phyloP scores from a whole-genome alignment of 2,888 invertebrate genomes.

The Lasioglossum calceatum region DNA sequence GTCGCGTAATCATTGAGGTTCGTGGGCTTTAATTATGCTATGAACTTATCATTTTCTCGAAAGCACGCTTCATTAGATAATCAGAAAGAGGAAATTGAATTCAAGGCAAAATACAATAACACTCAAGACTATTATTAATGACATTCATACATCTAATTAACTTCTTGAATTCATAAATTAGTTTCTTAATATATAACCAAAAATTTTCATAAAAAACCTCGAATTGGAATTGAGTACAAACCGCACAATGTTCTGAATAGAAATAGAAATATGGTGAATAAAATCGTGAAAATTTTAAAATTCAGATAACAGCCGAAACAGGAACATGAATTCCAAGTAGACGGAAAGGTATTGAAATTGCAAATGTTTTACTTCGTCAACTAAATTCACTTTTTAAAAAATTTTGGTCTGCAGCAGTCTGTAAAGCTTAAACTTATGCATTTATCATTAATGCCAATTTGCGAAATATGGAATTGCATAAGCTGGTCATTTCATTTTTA shows the following conservation, averaged over 20 bases:
- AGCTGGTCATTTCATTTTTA: not conserved
- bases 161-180: not conserved
- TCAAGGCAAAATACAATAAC: not conserved
- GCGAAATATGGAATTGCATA: not conserved
- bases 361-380: not conserved
- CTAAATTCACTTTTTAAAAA: not conserved
- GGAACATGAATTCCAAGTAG: not conserved
- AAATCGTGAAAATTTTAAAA: not conserved
- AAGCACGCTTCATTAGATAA: not conserved
- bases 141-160: not conserved
- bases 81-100: not conserved
- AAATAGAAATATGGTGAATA: not conserved
- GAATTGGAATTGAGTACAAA: not conserved
- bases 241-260: not conserved
- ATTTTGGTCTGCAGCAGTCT: not conserved
- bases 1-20: not conserved
- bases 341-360: not conserved
- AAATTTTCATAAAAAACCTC: not conserved
- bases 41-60: not conserved
- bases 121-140: not conserved
- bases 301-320: not conserved
- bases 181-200: not conserved
- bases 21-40: not conserved
- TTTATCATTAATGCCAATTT: not conserved
- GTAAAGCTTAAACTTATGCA: not conserved